Conservation (phyloP, 2,113 vertebrate genomes). For the Dromaius novaehollandiae region DNA sequence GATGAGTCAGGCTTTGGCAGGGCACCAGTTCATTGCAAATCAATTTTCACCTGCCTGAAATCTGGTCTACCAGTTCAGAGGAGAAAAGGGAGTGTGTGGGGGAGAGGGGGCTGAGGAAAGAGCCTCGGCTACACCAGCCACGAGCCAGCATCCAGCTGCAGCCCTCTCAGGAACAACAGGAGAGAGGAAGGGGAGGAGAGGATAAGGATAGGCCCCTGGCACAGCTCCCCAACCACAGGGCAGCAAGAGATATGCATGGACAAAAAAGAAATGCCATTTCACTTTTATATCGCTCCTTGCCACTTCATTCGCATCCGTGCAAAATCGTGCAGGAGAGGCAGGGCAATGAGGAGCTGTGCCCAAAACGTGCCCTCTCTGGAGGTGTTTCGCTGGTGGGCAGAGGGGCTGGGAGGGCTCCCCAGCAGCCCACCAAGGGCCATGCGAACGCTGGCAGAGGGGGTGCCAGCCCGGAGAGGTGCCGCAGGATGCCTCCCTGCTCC, state of each 20-base stretch:
- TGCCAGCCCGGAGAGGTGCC: accelerated
- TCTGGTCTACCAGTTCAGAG: neutral
- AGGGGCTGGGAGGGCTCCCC: neutral
- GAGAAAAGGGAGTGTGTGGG: neutral
- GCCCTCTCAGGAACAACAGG: neutral
- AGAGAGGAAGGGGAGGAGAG: neutral
- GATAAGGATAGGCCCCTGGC: neutral
- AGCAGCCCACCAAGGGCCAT: neutral
- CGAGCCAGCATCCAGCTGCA: neutral
- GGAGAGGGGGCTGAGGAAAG: neutral
- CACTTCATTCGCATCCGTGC: accelerated
- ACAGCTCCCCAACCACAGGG: neutral
- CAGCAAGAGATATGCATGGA: neutral
- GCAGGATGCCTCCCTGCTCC: neutral
- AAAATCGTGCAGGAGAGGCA: neutral
- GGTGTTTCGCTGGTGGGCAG: neutral
- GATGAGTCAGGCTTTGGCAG: conserved; percentile 51
- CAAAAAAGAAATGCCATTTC: neutral
- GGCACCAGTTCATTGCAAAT: conserved; percentile 44
- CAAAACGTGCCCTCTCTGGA: accelerated
- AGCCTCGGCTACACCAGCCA: neutral
- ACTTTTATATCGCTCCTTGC: neutral
- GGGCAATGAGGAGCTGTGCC: neutral
- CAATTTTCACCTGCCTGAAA: conserved; percentile 57
- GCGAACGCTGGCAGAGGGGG: neutral